Evolutionary conservation across 2,888 invertebrate species (phyloP).

Genomic region (Tenthredo livida): DNA sequence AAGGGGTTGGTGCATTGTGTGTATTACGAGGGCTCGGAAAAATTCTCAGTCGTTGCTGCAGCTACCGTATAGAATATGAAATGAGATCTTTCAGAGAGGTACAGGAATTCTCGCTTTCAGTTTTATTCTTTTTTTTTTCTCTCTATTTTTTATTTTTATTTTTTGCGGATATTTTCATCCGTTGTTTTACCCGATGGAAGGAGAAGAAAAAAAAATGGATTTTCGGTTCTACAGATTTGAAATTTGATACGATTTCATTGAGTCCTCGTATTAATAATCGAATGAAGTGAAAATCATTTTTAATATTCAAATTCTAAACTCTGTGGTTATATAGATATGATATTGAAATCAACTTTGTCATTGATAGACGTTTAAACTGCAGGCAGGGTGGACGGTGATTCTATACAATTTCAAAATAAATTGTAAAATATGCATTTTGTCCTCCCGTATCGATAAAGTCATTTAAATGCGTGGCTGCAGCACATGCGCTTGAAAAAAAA

Average conservation of each 20-base stretch:
- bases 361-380: not conserved
- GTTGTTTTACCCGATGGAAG: not conserved
- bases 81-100: not conserved
- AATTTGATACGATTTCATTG: not conserved
- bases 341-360: not conserved
- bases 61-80: constrained; percentile 3
- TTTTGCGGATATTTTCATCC: not conserved
- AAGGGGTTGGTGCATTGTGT: not conserved
- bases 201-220: not conserved
- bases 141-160: not conserved
- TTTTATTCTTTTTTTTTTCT: not conserved
- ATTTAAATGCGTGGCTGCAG: not conserved
- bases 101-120: not conserved
- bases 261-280: not conserved
- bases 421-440: not conserved
- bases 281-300: not conserved
- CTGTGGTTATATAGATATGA: too few relatives aligned
- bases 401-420: not conserved
- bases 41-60: constrained; percentile 9
- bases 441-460: not conserved
- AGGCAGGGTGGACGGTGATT: not conserved
- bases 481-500: not conserved
- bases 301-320: not conserved
- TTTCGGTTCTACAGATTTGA: not conserved
- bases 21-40: not conserved